These are phyloP conservation scores for Wasmannia auropunctata DNA, from an alignment of 1,140 invertebrate genomes.

Conservation along the genomic window DNA sequence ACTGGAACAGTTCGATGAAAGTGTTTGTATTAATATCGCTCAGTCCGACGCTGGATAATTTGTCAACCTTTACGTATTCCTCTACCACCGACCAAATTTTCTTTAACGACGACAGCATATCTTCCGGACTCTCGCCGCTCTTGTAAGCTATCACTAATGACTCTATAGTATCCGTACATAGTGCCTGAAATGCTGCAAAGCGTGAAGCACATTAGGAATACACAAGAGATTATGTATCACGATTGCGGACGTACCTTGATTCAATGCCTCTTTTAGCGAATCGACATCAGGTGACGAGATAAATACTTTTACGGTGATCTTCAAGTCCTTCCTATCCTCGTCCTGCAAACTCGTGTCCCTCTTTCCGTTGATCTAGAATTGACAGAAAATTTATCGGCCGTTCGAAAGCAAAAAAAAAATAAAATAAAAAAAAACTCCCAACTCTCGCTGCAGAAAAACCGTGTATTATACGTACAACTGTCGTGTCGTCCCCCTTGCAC, in stretches of 20 bases:
- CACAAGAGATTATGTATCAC: conserved; percentile 30
- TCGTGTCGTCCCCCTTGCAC: conserved; percentile 69
- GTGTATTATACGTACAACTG: conserved; percentile 76
- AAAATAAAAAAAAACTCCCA: conserved; percentile 35
- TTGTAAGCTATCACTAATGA: conserved; percentile 91
- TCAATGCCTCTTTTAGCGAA: conserved; percentile 83
- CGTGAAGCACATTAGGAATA: conserved; percentile 27
- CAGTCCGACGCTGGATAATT: conserved; percentile 92
- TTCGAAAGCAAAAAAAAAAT: no score
- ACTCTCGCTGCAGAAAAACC: neutral
- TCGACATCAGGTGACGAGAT: conserved; percentile 83
- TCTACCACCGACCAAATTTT: conserved; percentile 91
- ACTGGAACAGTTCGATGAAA: conserved; percentile 91
- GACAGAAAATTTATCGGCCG: conserved; percentile 24
- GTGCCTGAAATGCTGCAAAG: conserved; percentile 77
- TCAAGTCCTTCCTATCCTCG: conserved; percentile 86
- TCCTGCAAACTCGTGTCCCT: conserved; percentile 74
- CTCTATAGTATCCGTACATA: conserved; percentile 89
- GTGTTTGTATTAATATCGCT: conserved; percentile 94
- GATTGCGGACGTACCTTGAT: conserved; percentile 79
- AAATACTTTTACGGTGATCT: conserved; percentile 87
- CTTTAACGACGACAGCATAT: conserved; percentile 88
- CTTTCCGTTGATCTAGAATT: conserved; percentile 73
- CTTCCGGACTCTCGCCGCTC: conserved; percentile 81
- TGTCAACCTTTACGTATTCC: conserved; percentile 88